Evolutionary conservation across 53 echinoderm and acorn worm genomes (phyloP), one percentile per base, ranked within the genome.

Genomic region (Mesocentrotus franciscanus): DNA sequence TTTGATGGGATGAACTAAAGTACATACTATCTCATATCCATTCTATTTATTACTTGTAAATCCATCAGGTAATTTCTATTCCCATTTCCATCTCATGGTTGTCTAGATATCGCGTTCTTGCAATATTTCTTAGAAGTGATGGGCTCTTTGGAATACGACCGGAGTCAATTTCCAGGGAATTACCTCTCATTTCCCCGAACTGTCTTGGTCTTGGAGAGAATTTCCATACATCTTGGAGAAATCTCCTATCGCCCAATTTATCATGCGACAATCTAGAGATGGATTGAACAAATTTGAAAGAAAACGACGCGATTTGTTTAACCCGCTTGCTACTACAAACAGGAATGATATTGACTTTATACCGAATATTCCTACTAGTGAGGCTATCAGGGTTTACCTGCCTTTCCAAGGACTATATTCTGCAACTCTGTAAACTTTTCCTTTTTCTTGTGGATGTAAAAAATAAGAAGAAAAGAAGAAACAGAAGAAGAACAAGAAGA

Each of bases 111-210:
- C 81, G 9, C 81, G 5, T 81, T 33, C 42, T 42, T 42, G 20
- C 81, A 39, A 81, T 81, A 81, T 81, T 81, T 81, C 81, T 42
- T 17, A 81, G 81, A 81, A 81, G 42, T 81, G 81, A 81, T 81
- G 42, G 81, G 81, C 42, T 18, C 36, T 81, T 16, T 42, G 81
- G 81, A 81, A 81, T 36, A 33, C 81, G 81, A 18, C 36, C 13
- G 81, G 20, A 81, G 81, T 42, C 81, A 81, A 81, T 81, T 39
- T 81, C 81, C 36, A 6, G 42, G 42, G 81, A 81, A 81, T 81
- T 81, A 42, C 39, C 81, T 10, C 12, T 39, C 42, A 81, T 81
- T 81, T 81, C 81, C 81, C 42, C 39, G 81, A 81, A 81, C 36
- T 18, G 8, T 18, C 14, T 10, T 64, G 64, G 20, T 64, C 64